These are phyloP conservation scores for Acanthoscelides obtectus DNA, from an alignment of 2,888 invertebrate species.

Conservation along the genomic window DNA sequence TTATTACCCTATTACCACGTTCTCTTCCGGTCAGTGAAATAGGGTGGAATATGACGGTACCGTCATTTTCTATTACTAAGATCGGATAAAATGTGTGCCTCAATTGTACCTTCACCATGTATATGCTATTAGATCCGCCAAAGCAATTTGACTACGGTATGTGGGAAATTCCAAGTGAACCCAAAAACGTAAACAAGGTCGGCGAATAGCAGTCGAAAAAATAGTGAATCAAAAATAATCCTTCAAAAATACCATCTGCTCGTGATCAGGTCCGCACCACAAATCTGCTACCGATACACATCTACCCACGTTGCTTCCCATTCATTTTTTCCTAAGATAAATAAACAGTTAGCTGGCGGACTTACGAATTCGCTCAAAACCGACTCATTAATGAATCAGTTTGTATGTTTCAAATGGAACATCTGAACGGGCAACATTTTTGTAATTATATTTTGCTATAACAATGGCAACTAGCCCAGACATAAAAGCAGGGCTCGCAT, in stretches of 20 bases:
- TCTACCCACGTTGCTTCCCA: background rate
- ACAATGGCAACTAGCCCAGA: too few relatives aligned
- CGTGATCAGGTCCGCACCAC: too few relatives aligned
- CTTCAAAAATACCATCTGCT: background rate
- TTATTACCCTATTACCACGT: too few relatives aligned
- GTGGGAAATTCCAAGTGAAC: background rate
- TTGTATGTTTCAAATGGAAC: background rate
- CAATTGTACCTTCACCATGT: too few relatives aligned
- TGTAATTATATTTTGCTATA: too few relatives aligned
- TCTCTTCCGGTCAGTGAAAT: too few relatives aligned
- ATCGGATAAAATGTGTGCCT: too few relatives aligned
- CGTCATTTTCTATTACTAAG: too few relatives aligned
- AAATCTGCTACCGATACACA: background rate
- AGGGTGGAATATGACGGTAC: too few relatives aligned
- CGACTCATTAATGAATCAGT: background rate
- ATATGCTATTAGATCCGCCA: too few relatives aligned
- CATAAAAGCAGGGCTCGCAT: too few relatives aligned
- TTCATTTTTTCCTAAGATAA: background rate
- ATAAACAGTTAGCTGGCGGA: background rate
- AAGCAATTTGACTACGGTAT: background rate
- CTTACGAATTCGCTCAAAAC: background rate
- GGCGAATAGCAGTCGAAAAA: background rate
- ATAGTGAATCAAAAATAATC: background rate
- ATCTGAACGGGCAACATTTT: too few relatives aligned
- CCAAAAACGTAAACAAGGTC: background rate